These are phyloP conservation scores for Gnathonemus longibarbis DNA, from an alignment of 2,113 vertebrate genomes.

Conservation along the genomic window DNA sequence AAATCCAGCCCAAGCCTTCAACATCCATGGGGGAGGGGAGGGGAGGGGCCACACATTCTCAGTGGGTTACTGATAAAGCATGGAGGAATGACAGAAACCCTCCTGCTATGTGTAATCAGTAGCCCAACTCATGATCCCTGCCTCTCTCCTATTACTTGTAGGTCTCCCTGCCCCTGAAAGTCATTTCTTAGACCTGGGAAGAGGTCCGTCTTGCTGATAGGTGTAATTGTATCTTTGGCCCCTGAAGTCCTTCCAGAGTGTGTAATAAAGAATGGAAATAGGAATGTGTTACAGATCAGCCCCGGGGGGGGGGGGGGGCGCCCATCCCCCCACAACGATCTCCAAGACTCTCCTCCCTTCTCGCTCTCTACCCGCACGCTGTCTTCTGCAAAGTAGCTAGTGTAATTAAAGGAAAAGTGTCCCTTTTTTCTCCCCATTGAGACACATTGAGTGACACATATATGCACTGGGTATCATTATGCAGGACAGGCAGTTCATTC, in stretches of 20 bases:
- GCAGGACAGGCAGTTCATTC: not conserved
- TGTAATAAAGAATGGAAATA: not conserved
- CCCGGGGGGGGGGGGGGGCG: not conserved
- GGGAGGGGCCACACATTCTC: not conserved
- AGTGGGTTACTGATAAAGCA: not conserved
- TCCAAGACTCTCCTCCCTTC: not conserved
- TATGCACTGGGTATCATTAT: not conserved
- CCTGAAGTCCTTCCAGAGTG: not conserved
- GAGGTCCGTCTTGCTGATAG: not conserved
- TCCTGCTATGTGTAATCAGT: not conserved
- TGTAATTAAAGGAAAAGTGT: slow-evolving; percentile 16
- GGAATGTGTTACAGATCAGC: not conserved
- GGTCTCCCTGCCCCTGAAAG: not conserved
- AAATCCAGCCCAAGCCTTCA: slow-evolving; percentile 28
- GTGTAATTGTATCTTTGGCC: not conserved
- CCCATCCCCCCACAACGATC: not conserved
- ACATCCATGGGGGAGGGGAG: slow-evolving; percentile 18
- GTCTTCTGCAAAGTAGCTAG: not conserved
- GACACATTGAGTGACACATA: not conserved
- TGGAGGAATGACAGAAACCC: not conserved
- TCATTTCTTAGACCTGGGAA: not conserved
- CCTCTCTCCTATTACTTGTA: not conserved
- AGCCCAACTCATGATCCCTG: not conserved
- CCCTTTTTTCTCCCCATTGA: not conserved
- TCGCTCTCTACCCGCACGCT: not conserved